phyloP scores from a whole-genome alignment of 1,140 invertebrate genomes.

The Schlechtendalia chinensis region DNA sequence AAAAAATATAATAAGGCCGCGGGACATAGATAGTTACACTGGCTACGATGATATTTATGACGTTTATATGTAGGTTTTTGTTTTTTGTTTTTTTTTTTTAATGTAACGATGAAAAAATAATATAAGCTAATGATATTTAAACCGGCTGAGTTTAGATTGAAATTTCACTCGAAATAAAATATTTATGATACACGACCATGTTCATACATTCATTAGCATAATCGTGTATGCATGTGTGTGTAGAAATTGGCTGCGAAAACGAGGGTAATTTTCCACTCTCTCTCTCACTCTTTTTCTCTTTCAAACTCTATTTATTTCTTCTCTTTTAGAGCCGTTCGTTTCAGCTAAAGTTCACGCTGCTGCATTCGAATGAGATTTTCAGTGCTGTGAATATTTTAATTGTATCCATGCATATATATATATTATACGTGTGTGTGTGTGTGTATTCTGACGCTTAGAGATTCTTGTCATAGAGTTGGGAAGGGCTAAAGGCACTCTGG shows the following conservation, averaged over 20 bases:
- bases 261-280: slow-evolving; percentile 23
- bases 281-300: not conserved
- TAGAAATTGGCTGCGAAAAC: slow-evolving; percentile 30
- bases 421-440: not conserved
- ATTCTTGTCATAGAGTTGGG: slow-evolving; percentile 35
- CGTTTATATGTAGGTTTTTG: slow-evolving; percentile 5
- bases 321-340: too few species aligned
- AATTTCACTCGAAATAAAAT: slow-evolving; percentile 43
- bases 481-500: slow-evolving; percentile 39
- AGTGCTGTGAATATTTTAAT: slow-evolving; percentile 32
- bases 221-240: slow-evolving; percentile 20
- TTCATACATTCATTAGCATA: slow-evolving; percentile 39
- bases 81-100: not conserved
- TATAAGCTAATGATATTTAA: slow-evolving; percentile 11
- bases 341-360: not conserved
- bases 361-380: not conserved
- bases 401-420: slow-evolving; percentile 1
- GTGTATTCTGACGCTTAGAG: not conserved
- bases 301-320: too few species aligned
- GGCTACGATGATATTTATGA: slow-evolving; percentile 21
- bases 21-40: not conserved
- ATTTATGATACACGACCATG: slow-evolving; percentile 42
- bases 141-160: slow-evolving; percentile 4
- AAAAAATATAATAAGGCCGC: slow-evolving; percentile 18
- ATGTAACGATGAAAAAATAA: slow-evolving; percentile 17